Evolutionary conservation across 2,888 invertebrate genomes (phyloP), one percentile per base, ranked within the genome.

Genomic region (Strigamia maritima): DNA sequence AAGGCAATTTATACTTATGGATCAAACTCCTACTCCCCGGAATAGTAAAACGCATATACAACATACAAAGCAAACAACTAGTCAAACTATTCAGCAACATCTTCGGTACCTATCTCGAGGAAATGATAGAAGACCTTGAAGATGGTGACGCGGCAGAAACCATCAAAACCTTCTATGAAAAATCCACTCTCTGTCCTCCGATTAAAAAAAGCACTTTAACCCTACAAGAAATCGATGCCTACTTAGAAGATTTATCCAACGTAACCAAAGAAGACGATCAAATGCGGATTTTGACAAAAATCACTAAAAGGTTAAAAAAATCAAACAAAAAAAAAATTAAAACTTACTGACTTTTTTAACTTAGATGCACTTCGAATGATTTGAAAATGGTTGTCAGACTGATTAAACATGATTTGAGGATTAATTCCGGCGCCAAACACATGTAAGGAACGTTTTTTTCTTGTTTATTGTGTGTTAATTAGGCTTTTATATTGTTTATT

Each of bases 391-490:
- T 96, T 0, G 91, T 98, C 24, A 89, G 97, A 16, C 87, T 97
- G 54, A 92, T 98, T 35, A 95, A 95, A 86, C 94, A 94, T 83
- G 97, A 98, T 87, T 88, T 98, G 80, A 88, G 95, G 82, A 97
- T 97, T 83, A 95, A 95, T 85, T 93, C 96, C 38, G 95, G 97
- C 0, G 93, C 96, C 0, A 94, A 97, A 85, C 95, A 94, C 85
- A 92, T 98, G 87, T 90, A 85, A 86, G 89, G 40, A 0, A 35
- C 31, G 10, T 80, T 8, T 44, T 40, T 26, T 49, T 60, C 14
- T 6, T 8, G 10, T 38, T 38, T 38, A 38, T 38, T 31, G n/a
- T 75, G 8, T 75, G 28, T 14, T 14, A 8, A 14, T 38, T 38
- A 10, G 6, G 38, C 10, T 38, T 38, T 38, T 38, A n/a, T 38